Evolutionary conservation across 2,797 vertebrate species (phyloP).

Genomic region (Leptatherina wallacei): DNA sequence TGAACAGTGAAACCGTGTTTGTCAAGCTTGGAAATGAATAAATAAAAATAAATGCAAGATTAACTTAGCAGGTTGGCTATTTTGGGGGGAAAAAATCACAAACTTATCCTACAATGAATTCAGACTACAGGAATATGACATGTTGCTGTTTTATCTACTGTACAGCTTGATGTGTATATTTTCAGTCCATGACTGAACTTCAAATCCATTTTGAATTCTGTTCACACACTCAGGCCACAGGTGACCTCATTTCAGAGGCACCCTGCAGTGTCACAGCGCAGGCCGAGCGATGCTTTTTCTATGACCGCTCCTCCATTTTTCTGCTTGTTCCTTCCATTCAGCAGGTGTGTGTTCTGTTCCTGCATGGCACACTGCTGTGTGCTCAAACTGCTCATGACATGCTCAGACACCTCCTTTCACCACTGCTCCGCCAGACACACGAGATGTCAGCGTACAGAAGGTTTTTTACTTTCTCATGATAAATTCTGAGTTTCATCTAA

Average conservation of each 20-base stretch:
- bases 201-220: conserved; percentile 47
- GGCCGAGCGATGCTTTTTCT: conserved; percentile 56
- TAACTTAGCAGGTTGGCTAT: not conserved
- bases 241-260: conserved; percentile 51
- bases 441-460: not conserved
- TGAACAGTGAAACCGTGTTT: not conserved
- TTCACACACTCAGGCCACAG: conserved; percentile 32
- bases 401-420: conserved; percentile 24
- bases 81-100: no score
- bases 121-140: conserved; percentile 25
- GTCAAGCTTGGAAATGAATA: not conserved
- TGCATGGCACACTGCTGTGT: conserved; percentile 20
- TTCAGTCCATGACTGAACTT: conserved; percentile 47
- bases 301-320: conserved; percentile 42
- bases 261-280: conserved; percentile 35
- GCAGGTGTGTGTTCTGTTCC: conserved; percentile 39
- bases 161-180: conserved; percentile 9
- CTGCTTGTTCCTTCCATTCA: conserved; percentile 35
- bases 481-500: conserved; percentile 4
- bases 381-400: conserved; percentile 31
- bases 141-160: conserved; percentile 6
- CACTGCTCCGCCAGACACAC: not conserved
- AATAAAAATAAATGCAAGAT: not conserved
- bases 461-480: not conserved
- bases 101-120: conserved; percentile 10